Conservation (phyloP, 2,797 vertebrate species). For the Tiaroga cobitis region DNA sequence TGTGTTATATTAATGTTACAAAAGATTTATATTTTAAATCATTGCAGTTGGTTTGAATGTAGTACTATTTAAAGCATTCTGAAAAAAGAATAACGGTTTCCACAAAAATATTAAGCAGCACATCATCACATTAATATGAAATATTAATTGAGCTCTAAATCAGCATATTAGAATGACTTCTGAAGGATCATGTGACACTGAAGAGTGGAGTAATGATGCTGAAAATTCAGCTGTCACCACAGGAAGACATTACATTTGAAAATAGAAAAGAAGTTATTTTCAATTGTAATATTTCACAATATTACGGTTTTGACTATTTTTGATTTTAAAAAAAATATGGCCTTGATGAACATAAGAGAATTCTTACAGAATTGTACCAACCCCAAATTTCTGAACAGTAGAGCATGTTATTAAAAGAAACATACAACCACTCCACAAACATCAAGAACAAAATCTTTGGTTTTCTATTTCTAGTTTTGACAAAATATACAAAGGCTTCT, state of each 20-base stretch:
- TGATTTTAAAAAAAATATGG: not conserved
- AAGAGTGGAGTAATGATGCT: not conserved
- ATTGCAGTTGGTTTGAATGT: not conserved
- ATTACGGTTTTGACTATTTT: not conserved
- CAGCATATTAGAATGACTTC: not conserved
- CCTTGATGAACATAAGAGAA: not conserved
- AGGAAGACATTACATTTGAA: not conserved
- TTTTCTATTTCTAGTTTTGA: not conserved
- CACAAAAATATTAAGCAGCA: not conserved
- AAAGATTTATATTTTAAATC: not conserved
- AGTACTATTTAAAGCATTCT: not conserved
- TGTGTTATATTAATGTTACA: too few species aligned
- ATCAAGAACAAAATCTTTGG: not conserved
- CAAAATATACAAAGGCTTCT: not conserved
- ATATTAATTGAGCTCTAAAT: not conserved
- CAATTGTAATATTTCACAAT: not conserved
- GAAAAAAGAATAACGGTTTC: not conserved
- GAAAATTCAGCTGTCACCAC: not conserved
- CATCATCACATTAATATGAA: not conserved
- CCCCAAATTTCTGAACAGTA: not conserved
- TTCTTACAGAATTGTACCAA: not conserved
- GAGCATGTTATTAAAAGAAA: too few species aligned
- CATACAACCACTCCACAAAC: not conserved
- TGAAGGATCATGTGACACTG: not conserved
- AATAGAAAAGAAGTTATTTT: too few species aligned